Base-by-base conservation (phyloP, 2,113 vertebrate genomes). In the Dromas ardeola region DNA sequence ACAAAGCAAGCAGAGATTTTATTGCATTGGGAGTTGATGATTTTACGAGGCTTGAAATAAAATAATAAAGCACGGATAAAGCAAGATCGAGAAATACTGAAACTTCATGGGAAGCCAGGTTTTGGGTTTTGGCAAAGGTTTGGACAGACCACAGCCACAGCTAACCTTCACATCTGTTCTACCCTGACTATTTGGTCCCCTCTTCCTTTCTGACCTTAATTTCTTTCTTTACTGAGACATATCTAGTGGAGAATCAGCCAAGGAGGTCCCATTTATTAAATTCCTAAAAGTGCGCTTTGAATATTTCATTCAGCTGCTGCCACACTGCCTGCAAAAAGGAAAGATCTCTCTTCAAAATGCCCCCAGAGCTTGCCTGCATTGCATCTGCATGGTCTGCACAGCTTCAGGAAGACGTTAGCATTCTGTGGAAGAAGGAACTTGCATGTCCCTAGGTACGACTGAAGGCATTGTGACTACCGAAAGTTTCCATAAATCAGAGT, bases 1-100 rank as follows among this genome's bases (percentile, higher is more conserved):
- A 55, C 38, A 90, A 85, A 94, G 56, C 65, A 79, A 89, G 84
- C 43, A 89, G 49, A 77, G 22, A 84, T 94, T 92, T 95, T 92
- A 90, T 17, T 92, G 85, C 66, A 77, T 73, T 66, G 36, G 0
- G 2, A 95, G 42, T 3, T 76, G 78, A 84, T 79, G 86, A 91
- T 93, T 95, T 97, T 93, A 96, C 0, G 2, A 95, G 65, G 79
- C 58, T 72, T 82, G 27, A 93, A 94, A 81, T 78, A 81, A 89
- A 94, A 85, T 69, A 76, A 82, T 73, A 94, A 85, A 89, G 70
- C 52, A 49, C 0, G 13, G 40, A 69, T 67, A 76, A 95, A 71
- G 43, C 50, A 86, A 79, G 52, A 78, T 10, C 52, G 45, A 93
- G 58, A 92, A 92, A 93, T 47, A 62, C 18, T 58, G 47, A 47